phyloP scores from a whole-genome alignment of 2,797 vertebrate genomes.

The Spinus olivaceus region DNA sequence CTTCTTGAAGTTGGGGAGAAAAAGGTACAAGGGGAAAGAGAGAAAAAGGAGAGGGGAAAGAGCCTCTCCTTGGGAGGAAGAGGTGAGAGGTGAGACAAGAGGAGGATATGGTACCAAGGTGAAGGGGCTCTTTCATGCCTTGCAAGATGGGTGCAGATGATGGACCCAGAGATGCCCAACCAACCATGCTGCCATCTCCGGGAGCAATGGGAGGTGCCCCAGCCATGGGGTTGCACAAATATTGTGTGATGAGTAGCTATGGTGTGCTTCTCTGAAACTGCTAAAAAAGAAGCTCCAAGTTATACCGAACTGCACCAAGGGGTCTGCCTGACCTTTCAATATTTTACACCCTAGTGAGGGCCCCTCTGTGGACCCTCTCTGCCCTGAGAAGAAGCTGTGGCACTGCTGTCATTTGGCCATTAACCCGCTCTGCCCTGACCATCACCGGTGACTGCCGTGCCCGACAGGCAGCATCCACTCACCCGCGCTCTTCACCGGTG shows the following conservation, averaged over 20 bases:
- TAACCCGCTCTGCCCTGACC: background rate
- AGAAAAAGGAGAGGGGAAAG: too few species aligned
- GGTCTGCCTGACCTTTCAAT: fast-evolving
- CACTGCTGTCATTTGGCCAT: background rate
- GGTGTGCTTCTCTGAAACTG: background rate
- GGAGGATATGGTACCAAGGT: fast-evolving
- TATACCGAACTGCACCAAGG: fast-evolving
- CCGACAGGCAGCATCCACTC: background rate
- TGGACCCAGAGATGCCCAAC: background rate
- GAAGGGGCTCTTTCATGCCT: background rate
- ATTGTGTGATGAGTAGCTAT: fast-evolving
- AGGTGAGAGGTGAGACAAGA: background rate
- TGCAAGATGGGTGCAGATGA: background rate
- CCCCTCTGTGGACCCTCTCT: fast-evolving
- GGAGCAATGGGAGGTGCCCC: background rate
- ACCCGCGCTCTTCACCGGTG: slow-evolving; percentile 75
- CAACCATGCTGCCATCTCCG: fast-evolving
- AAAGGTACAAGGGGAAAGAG: background rate
- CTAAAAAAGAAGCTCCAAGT: fast-evolving
- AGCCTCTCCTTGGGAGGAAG: background rate
- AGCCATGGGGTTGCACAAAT: background rate
- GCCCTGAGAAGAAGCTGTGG: background rate
- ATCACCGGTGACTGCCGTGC: fast-evolving
- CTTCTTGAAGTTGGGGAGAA: background rate
- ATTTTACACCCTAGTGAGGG: background rate